Percentiles rank a stretch among this genome's conserved stretches.
phyloP scores from a whole-genome alignment of 2,888 invertebrate species.

The Papilio protenor region DNA sequence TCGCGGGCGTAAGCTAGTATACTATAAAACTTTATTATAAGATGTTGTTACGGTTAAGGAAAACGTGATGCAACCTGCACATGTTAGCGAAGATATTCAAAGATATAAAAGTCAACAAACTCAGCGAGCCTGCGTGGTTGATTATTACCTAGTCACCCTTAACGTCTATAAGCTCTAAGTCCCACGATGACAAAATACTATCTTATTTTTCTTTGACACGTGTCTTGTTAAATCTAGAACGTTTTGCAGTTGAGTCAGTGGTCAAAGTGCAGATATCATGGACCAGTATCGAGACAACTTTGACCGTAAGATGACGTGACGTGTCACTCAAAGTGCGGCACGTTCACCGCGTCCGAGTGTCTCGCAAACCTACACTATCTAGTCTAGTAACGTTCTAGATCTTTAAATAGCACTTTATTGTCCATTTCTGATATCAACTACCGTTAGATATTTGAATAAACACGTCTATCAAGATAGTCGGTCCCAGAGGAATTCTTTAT shows the following conservation, averaged over 20 bases:
- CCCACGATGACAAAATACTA: too few species aligned
- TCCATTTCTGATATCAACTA: background rate
- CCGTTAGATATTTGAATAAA: too few species aligned
- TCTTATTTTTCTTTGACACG: background rate
- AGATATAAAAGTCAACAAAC: too few species aligned
- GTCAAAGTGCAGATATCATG: background rate
- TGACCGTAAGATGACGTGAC: background rate
- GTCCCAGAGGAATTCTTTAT: background rate
- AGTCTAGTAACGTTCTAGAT: background rate
- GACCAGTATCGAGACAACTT: background rate
- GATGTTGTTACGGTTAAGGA: too few species aligned
- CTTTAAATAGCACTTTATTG: background rate
- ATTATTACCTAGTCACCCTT: too few species aligned
- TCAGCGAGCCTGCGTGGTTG: too few species aligned
- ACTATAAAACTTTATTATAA: too few species aligned
- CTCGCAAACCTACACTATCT: background rate
- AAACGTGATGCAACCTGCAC: too few species aligned
- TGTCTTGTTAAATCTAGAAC: slow-evolving; percentile 11
- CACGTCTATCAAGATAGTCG: background rate
- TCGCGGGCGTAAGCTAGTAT: too few species aligned
- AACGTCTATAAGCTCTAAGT: too few species aligned
- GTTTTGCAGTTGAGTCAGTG: slow-evolving; percentile 4
- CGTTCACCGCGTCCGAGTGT: background rate
- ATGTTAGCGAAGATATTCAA: too few species aligned
- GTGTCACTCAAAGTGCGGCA: background rate